Percentiles rank a stretch among this genome's conserved stretches.
Conservation (phyloP, 2,888 invertebrate genomes). For the Callimorpha dominula region DNA sequence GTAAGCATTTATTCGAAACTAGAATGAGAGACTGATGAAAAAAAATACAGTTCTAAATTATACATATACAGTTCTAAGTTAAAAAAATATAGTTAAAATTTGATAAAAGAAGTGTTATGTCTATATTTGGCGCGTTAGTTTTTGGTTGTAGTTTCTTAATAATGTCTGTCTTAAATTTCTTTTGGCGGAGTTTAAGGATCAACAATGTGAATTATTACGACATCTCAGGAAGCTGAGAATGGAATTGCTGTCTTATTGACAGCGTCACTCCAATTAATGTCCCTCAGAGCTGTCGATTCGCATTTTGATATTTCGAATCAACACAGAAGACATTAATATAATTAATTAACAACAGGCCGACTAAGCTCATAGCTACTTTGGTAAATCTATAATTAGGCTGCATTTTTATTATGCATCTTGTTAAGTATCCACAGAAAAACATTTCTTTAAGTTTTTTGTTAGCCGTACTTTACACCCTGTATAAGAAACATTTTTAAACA, state of each 20-base stretch:
- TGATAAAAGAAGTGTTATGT: background rate
- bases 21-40: constrained; percentile 41
- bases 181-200: background rate
- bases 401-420: background rate
- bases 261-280: too few relatives aligned
- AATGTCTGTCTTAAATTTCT: background rate
- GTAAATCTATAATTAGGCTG: background rate
- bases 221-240: too few relatives aligned
- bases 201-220: too few relatives aligned
- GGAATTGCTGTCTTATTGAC: too few relatives aligned
- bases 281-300: too few relatives aligned
- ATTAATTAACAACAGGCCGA: background rate
- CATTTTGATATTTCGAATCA: background rate
- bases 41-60: background rate
- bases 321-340: background rate
- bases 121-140: background rate
- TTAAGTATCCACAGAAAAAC: too few relatives aligned
- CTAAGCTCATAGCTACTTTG: background rate
- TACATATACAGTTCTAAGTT: background rate
- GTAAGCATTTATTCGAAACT: constrained; percentile 33
- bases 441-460: too few relatives aligned
- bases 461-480: too few relatives aligned
- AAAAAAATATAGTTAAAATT: background rate
- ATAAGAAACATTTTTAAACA: too few relatives aligned
- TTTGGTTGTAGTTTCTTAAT: background rate